phyloP scores from a whole-genome alignment of 1,140 invertebrate genomes.

The Mercenaria mercenaria region DNA sequence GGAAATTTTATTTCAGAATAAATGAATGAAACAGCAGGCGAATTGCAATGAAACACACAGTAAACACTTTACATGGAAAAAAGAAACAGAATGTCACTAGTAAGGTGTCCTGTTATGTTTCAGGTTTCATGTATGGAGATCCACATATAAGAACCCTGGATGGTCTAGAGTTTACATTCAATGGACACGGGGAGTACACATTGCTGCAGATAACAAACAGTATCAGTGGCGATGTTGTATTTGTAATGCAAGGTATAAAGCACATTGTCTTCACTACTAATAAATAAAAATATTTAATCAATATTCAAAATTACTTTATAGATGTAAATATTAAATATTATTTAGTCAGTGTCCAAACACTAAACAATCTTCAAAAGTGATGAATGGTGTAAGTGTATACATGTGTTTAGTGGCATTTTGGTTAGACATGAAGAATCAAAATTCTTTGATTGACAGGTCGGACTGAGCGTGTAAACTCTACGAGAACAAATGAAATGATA shows the following conservation, averaged over 20 bases:
- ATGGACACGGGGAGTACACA: slow-evolving; percentile 96
- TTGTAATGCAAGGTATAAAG: slow-evolving; percentile 36
- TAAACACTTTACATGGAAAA: neutral
- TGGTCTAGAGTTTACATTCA: slow-evolving; percentile 95
- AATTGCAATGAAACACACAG: too few relatives aligned
- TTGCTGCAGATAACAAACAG: slow-evolving; percentile 33
- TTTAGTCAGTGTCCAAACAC: too few relatives aligned
- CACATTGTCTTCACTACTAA: neutral
- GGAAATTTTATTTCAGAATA: too few relatives aligned
- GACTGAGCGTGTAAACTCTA: neutral
- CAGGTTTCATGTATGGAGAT: slow-evolving; percentile 89
- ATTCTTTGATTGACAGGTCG: too few relatives aligned
- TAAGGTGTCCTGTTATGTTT: neutral
- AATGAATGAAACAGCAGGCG: too few relatives aligned
- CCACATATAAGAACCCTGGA: slow-evolving; percentile 98
- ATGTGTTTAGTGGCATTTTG: too few relatives aligned
- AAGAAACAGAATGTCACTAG: too few relatives aligned
- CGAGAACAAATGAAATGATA: neutral
- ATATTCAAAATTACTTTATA: neutral
- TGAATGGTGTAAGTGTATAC: too few relatives aligned
- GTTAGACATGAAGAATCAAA: too few relatives aligned
- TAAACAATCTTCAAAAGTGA: too few relatives aligned
- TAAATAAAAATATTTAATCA: neutral
- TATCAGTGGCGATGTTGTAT: neutral
- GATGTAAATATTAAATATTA: too few relatives aligned